phyloP scores from a whole-genome alignment of 1,140 invertebrate genomes.

The Drosophila lini region DNA sequence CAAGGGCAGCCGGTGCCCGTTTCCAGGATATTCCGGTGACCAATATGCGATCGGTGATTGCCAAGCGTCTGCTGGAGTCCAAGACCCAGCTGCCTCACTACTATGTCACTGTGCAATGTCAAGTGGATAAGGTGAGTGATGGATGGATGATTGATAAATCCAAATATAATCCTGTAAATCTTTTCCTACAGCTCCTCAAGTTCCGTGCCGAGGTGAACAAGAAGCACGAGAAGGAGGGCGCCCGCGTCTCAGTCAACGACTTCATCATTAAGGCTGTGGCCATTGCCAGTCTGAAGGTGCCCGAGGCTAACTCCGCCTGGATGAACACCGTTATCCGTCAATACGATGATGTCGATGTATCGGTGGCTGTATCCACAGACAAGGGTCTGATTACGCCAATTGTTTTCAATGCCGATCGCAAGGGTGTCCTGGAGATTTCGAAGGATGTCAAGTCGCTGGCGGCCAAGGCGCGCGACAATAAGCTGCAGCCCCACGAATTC shows the following conservation, averaged over 20 bases:
- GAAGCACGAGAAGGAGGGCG: slow-evolving; percentile 91
- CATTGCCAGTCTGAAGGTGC: slow-evolving; percentile 95
- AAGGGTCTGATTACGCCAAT: slow-evolving; percentile 99
- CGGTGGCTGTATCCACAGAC: slow-evolving; percentile 98
- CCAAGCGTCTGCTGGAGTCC: slow-evolving; percentile 95
- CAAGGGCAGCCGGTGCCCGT: slow-evolving; percentile 64
- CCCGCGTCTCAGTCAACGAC: slow-evolving; percentile 97
- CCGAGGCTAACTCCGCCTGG: slow-evolving; percentile 98
- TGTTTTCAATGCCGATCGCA: slow-evolving; percentile 96
- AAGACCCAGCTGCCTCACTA: slow-evolving; percentile 98
- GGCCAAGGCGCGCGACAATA: slow-evolving; percentile 95
- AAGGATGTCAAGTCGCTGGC: slow-evolving; percentile 94
- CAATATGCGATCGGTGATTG: slow-evolving; percentile 95
- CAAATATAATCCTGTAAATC: neutral
- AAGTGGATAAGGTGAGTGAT: slow-evolving; percentile 89
- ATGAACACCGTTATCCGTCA: slow-evolving; percentile 97
- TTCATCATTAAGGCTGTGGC: slow-evolving; percentile 98
- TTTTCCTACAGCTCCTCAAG: slow-evolving; percentile 85
- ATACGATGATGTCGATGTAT: slow-evolving; percentile 97
- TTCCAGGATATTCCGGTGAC: slow-evolving; percentile 94
- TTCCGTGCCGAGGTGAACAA: slow-evolving; percentile 90
- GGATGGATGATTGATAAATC: neutral
- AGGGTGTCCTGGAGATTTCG: slow-evolving; percentile 96
- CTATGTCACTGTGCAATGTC: slow-evolving; percentile 95
- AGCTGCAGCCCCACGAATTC: slow-evolving; percentile 98